phyloP scores from a whole-genome alignment of 2,888 invertebrate species.

The Labia minor region DNA sequence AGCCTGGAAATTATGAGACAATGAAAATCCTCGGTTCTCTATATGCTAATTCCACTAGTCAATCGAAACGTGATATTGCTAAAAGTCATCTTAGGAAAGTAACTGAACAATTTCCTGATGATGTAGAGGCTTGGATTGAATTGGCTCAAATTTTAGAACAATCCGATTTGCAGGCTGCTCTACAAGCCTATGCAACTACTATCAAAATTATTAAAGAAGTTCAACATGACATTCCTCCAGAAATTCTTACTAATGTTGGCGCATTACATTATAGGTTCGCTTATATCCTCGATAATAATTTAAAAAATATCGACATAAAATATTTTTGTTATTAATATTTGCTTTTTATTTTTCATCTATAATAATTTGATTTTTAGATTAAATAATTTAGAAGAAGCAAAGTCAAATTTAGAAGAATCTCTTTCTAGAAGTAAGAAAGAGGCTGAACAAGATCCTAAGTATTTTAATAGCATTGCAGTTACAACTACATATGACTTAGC shows the following conservation, averaged over 20 bases:
- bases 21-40: constrained; percentile 98
- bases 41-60: constrained; percentile 82
- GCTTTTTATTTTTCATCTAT: constrained; percentile 29
- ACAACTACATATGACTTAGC: constrained; percentile 95
- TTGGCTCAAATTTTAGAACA: constrained; percentile 96
- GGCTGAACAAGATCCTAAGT: constrained; percentile 78
- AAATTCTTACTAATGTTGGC: constrained; percentile 95
- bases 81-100: constrained; percentile 89
- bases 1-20: constrained; percentile 97
- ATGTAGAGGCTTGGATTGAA: constrained; percentile 99
- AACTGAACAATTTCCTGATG: constrained; percentile 94
- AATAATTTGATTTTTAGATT: too few relatives aligned
- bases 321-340: constrained; percentile 19
- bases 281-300: neutral
- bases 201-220: constrained; percentile 86
- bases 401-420: constrained; percentile 73
- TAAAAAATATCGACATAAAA: neutral
- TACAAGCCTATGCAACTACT: constrained; percentile 88
- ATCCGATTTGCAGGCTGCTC: constrained; percentile 76
- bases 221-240: constrained; percentile 89
- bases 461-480: constrained; percentile 92
- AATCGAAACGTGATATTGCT: constrained; percentile 84
- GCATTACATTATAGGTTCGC: constrained; percentile 68
- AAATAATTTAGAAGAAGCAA: constrained; percentile 76
- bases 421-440: constrained; percentile 72